phyloP scores from a whole-genome alignment of 2,797 vertebrate genomes.

The Rhynchonycteris naso region DNA sequence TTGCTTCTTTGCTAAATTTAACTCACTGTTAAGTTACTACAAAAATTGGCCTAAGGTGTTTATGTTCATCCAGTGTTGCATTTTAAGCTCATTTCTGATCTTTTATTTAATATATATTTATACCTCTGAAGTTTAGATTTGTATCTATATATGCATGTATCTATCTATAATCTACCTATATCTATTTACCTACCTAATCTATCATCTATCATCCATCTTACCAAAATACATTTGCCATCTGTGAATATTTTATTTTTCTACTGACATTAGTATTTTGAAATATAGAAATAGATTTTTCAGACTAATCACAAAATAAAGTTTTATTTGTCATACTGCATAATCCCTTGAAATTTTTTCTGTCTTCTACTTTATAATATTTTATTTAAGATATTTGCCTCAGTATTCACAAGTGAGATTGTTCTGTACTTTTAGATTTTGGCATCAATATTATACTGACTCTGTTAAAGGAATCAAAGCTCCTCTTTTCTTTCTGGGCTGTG shows the following conservation, averaged over 20 bases:
- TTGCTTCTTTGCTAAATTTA: background rate
- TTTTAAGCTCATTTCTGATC: background rate
- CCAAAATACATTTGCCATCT: background rate
- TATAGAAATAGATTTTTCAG: background rate
- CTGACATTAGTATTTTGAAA: background rate
- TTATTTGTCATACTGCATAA: background rate
- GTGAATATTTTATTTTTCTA: background rate
- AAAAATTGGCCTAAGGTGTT: background rate
- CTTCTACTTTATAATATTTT: slow-evolving; percentile 49
- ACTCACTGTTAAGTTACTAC: background rate
- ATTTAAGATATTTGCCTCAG: slow-evolving; percentile 63
- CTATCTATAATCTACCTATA: background rate
- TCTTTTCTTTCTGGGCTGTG: slow-evolving; percentile 15
- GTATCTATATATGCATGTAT: background rate
- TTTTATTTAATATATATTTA: background rate
- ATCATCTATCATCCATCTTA: background rate
- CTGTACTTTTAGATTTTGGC: background rate
- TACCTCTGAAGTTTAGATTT: background rate
- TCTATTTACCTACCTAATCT: no score
- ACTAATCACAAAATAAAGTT: background rate
- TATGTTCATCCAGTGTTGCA: background rate
- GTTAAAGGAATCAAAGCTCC: slow-evolving; percentile 22
- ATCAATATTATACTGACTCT: slow-evolving; percentile 5
- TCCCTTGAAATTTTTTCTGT: slow-evolving; percentile 17
- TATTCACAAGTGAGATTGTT: slow-evolving; percentile 59